A percentile compares a stretch with the other conserved stretches of the same genome.
phyloP scores from a whole-genome alignment of 2,888 invertebrate genomes.

The Drosophila atroscutellata region DNA sequence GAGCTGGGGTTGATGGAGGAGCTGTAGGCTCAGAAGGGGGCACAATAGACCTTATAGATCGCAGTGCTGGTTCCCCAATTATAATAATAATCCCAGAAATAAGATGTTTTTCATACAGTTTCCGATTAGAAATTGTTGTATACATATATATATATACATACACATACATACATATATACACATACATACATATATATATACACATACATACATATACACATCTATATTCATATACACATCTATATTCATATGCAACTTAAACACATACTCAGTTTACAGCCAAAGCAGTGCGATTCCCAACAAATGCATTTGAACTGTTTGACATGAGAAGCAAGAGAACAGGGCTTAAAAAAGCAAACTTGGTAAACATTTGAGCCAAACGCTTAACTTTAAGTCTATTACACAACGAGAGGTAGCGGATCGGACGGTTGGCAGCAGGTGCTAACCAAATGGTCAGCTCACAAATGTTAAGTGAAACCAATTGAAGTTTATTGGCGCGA shows the following conservation, averaged over 20 bases:
- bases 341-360: conserved; percentile 3
- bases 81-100: not conserved
- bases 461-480: conserved; percentile 81
- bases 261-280: not conserved
- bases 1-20: not conserved
- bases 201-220: not conserved
- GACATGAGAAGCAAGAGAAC: conserved; percentile 1
- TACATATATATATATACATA: too few relatives aligned
- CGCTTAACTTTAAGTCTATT: conserved; percentile 26
- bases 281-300: conserved; percentile 33
- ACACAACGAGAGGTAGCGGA: not conserved
- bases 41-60: not conserved
- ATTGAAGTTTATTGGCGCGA: conserved; percentile 79
- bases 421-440: not conserved
- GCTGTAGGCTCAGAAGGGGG: not conserved
- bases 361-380: conserved; percentile 18
- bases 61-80: not conserved
- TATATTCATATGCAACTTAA: not conserved
- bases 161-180: not conserved
- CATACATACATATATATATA: not conserved
- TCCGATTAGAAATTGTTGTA: rapidly evolving
- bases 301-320: conserved; percentile 51
- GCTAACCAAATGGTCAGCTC: conserved; percentile 33
- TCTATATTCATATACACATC: not conserved
- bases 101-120: not conserved